These are phyloP conservation scores for Drosophila pectinifera DNA, from an alignment of 1,140 invertebrate species.

Conservation along the genomic window DNA sequence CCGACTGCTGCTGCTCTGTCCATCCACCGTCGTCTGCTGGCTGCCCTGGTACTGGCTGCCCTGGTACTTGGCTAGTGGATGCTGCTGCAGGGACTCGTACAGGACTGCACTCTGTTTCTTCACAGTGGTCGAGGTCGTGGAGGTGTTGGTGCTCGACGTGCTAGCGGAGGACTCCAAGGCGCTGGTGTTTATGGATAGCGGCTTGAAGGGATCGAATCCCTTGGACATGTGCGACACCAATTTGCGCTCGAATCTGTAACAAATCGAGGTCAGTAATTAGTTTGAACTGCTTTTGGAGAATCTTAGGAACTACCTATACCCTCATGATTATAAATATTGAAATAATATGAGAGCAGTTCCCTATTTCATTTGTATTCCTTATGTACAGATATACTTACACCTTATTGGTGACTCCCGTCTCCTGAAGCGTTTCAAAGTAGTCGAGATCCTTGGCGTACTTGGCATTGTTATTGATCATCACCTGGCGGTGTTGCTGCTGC, in stretches of 20 bases:
- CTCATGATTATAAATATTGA: too few species aligned
- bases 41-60: too few species aligned
- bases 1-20: conserved; percentile 64
- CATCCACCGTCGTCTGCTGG: conserved; percentile 60
- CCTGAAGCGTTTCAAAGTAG: conserved; percentile 78
- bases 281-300: neutral
- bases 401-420: conserved; percentile 83
- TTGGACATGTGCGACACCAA: conserved; percentile 82
- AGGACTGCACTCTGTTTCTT: conserved; percentile 79
- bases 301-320: too few species aligned
- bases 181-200: conserved; percentile 80
- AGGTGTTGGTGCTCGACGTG: conserved; percentile 26
- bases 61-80: conserved; percentile 75
- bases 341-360: too few species aligned
- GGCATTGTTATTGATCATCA: conserved; percentile 65
- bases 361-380: neutral
- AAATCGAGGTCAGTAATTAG: neutral
- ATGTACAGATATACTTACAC: conserved; percentile 61
- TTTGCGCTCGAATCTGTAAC: conserved; percentile 74
- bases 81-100: conserved; percentile 81
- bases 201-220: conserved; percentile 83
- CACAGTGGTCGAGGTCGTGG: conserved; percentile 29
- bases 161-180: conserved; percentile 46
- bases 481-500: conserved; percentile 38
- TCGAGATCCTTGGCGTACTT: conserved; percentile 80